Evolutionary conservation across 2,797 vertebrate genomes (phyloP), one percentile per base, ranked within the genome.

Genomic region (Coregonus ussuriensis): DNA sequence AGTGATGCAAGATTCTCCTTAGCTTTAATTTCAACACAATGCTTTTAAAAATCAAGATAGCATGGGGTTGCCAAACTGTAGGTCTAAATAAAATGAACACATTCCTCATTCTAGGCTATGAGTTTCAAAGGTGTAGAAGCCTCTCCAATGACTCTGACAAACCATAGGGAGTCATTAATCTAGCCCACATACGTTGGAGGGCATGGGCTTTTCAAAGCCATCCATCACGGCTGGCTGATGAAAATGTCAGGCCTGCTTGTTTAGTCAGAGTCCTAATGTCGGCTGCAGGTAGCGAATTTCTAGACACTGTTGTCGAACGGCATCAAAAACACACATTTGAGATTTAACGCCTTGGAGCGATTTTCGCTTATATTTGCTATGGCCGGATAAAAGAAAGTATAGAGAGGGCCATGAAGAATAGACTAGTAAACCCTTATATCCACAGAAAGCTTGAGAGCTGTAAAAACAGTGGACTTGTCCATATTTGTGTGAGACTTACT

Each of bases 301-400:
- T 76, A 79, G 78, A 77, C 16, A 72, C 53, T 3, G 82, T 82
- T 83, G 88, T 90, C 88, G 88, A 79, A 86, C 75, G 84, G 66
- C 84, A 86, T 90, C 82, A 89, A 83, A 89, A 86, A 15, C 41
- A 72, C 79, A 63, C 89, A 86, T 91, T 89, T 88, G 74, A 21
- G 79, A 3, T 63, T 13, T 63, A 47, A 47, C 3, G 41, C 41
- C 41, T 47, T 11, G 9, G 9, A 47, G 41, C 2, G 41, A 47
- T 47, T 47, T 47, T 47, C 2, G 3, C 9, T 47, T 47, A 3
- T 47, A 47, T 47, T 47, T 47, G 41, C 11, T 37, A 74, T 31
- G 78, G 79, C 87, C 21, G 47, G 21, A 77, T 79, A 78, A 82
- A 78, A 66, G 2, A 31, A 67, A 31, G 74, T 47, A 11, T 47